Conservation (phyloP, 2,888 invertebrate genomes). For the Resseliella maxima region DNA sequence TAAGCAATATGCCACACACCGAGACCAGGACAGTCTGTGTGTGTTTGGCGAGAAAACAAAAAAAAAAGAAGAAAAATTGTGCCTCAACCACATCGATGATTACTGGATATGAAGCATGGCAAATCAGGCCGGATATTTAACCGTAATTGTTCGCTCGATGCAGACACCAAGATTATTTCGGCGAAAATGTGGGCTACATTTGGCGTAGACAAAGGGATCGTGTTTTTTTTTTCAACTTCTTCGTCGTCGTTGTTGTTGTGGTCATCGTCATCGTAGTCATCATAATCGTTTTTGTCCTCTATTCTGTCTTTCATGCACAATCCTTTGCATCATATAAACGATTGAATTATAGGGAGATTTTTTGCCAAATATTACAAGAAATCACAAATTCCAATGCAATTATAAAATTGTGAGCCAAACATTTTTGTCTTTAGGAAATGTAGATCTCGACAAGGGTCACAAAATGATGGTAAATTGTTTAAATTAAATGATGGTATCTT, state of each 20-base stretch:
- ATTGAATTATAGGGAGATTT: neutral
- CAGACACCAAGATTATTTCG: neutral
- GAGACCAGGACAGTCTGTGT: neutral
- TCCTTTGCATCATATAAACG: no score
- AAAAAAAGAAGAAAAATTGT: neutral
- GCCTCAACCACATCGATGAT: neutral
- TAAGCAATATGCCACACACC: slow-evolving; percentile 16
- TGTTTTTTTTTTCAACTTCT: no score
- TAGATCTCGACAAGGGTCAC: neutral
- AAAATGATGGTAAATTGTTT: neutral
- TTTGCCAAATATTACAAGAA: no score
- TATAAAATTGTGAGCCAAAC: neutral
- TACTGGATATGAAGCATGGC: slow-evolving; percentile 20
- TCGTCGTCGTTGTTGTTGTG: no score
- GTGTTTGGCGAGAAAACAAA: neutral
- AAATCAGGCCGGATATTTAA: slow-evolving; percentile 7
- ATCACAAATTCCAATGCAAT: neutral
- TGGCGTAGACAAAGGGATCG: slow-evolving; percentile 35
- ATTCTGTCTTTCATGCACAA: no score
- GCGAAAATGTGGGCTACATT: neutral
- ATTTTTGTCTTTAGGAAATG: slow-evolving; percentile 7
- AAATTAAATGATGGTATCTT: neutral
- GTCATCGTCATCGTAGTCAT: no score
- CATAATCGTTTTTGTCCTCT: no score
- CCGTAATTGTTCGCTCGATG: neutral